Conservation (phyloP, 2,888 invertebrate genomes). For the Leucozona laternaria region DNA sequence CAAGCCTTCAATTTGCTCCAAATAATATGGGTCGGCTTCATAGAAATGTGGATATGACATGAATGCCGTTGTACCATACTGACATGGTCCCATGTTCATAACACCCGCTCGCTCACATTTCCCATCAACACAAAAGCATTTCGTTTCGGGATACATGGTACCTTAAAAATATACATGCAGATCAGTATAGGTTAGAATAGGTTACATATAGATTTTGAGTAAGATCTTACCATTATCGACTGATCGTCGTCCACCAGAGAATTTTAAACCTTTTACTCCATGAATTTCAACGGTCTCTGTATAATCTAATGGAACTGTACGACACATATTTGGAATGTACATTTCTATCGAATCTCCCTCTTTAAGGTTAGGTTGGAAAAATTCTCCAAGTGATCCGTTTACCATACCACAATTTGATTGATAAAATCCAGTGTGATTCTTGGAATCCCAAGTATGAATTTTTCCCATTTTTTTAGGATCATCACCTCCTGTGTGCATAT, state of each 20-base stretch:
- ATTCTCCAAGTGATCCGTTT: conserved; percentile 91
- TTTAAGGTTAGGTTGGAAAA: conserved; percentile 88
- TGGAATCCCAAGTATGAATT: conserved; percentile 89
- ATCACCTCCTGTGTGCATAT: conserved; percentile 89
- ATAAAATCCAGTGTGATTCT: conserved; percentile 85
- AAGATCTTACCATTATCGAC: conserved; percentile 87
- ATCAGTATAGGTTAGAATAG: no score
- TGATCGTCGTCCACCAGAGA: conserved; percentile 86
- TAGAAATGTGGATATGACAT: conserved; percentile 94
- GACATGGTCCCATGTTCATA: conserved; percentile 89
- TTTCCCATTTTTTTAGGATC: conserved; percentile 88
- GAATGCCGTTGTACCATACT: conserved; percentile 91
- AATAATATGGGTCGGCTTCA: conserved; percentile 88
- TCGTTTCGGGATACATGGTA: conserved; percentile 85
- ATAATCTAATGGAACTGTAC: conserved; percentile 87
- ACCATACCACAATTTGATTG: conserved; percentile 86
- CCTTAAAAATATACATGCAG: no score
- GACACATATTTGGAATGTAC: conserved; percentile 91
- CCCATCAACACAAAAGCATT: conserved; percentile 88
- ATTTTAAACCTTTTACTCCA: conserved; percentile 88
- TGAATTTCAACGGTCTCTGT: conserved; percentile 85
- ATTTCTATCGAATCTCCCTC: conserved; percentile 86
- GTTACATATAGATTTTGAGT: neutral
- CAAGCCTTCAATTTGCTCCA: conserved; percentile 88
- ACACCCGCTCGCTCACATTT: conserved; percentile 89